Conservation (phyloP, 1,140 invertebrate genomes). For the Thaumatotibia leucotreta region DNA sequence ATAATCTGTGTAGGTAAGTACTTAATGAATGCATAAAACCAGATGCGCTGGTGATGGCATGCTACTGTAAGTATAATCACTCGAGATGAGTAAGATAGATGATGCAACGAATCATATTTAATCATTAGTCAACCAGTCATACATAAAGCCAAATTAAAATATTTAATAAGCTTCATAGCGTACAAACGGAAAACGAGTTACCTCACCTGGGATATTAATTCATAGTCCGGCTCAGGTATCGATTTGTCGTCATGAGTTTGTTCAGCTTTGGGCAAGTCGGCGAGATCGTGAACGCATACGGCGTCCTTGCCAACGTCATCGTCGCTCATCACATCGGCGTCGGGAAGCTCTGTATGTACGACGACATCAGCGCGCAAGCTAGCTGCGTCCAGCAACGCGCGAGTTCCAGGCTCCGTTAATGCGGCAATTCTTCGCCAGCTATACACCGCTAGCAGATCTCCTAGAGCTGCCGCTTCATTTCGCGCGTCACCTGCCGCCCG, state of each 20-base stretch:
- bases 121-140: too few relatives aligned
- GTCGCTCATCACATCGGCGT: slow-evolving; percentile 18
- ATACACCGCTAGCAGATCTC: slow-evolving; percentile 15
- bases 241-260: neutral
- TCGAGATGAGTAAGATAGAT: too few relatives aligned
- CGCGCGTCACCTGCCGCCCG: slow-evolving; percentile 43
- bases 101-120: too few relatives aligned
- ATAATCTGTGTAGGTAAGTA: too few relatives aligned
- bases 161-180: too few relatives aligned
- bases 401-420: slow-evolving; percentile 42
- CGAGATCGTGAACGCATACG: neutral
- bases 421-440: slow-evolving; percentile 46
- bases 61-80: too few relatives aligned
- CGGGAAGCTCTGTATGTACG: slow-evolving; percentile 42
- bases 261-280: too few relatives aligned
- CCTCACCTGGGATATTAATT: slow-evolving; percentile 33
- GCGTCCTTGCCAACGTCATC: neutral
- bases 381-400: slow-evolving; percentile 33
- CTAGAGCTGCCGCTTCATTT: slow-evolving; percentile 26
- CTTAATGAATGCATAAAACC: too few relatives aligned
- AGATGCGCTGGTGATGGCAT: too few relatives aligned
- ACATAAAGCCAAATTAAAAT: too few relatives aligned
- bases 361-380: slow-evolving; percentile 36
- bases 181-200: too few relatives aligned
- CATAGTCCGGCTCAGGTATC: slow-evolving; percentile 26